Percentiles rank a stretch among this genome's conserved stretches.
Conservation (phyloP, 2,888 invertebrate genomes). For the Ochropacha duplaris region DNA sequence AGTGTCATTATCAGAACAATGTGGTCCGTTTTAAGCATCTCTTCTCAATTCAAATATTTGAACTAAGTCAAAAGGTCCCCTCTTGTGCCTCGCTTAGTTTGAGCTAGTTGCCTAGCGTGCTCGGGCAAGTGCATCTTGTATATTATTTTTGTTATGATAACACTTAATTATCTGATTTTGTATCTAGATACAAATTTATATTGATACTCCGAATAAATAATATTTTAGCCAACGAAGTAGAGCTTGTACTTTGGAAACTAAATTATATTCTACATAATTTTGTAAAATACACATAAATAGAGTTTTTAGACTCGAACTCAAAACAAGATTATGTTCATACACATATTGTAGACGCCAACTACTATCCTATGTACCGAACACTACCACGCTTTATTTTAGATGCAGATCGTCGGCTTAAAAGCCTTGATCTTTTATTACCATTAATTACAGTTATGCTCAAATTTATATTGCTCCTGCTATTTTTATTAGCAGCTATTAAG, state of each 20-base stretch:
- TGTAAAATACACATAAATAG: no score
- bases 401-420: neutral
- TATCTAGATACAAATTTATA: no score
- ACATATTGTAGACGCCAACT: no score
- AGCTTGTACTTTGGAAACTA: no score
- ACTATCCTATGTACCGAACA: neutral
- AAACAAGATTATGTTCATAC: no score
- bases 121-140: no score
- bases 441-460: neutral
- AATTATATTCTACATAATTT: no score
- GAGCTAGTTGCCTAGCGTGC: conserved; percentile 12
- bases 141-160: no score
- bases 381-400: neutral
- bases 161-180: no score
- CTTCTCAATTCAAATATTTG: conserved; percentile 62
- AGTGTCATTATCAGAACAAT: conserved; percentile 45
- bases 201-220: no score
- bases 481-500: neutral
- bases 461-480: neutral
- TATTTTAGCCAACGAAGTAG: no score
- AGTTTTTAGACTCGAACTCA: no score
- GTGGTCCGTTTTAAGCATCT: conserved; percentile 44
- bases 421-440: neutral
- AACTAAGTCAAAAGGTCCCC: conserved; percentile 50
- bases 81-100: conserved; percentile 33